A percentile compares a stretch with the other conserved stretches of the same genome.
These are phyloP conservation scores for Nyctalus aviator DNA, from an alignment of 2,797 vertebrate species.

Conservation along the genomic window DNA sequence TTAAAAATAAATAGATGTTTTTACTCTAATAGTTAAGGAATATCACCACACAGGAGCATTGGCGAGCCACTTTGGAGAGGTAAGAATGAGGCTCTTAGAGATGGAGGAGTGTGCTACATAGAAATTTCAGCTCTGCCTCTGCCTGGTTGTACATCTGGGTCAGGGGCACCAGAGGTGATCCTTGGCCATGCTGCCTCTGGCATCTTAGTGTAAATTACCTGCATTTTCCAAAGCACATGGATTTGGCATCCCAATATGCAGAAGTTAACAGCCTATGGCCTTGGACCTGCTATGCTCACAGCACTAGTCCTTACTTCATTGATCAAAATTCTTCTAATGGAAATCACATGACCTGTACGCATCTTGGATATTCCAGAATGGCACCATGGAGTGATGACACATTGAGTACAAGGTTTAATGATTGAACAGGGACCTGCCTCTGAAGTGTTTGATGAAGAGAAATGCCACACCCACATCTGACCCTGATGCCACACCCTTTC, in stretches of 20 bases:
- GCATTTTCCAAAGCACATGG: neutral
- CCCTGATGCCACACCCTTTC: neutral
- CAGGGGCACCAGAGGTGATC: neutral
- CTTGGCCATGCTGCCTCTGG: neutral
- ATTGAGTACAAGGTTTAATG: neutral
- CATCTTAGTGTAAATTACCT: no score
- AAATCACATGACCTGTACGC: neutral
- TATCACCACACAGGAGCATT: neutral
- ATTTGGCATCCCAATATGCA: neutral
- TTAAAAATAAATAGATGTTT: neutral
- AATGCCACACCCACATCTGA: neutral
- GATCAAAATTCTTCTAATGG: neutral
- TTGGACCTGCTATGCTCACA: accelerated
- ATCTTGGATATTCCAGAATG: neutral
- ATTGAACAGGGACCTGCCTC: neutral
- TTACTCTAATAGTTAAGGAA: neutral
- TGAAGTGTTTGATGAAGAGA: no score
- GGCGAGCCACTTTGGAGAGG: neutral
- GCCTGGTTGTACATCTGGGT: neutral
- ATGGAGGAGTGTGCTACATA: neutral
- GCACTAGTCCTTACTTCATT: neutral
- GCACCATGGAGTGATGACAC: accelerated
- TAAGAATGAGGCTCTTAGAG: neutral
- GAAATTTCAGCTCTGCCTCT: neutral
- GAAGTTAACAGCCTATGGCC: accelerated